Evolutionary conservation across 1,140 invertebrate genomes (phyloP).

Genomic region (Leptinotarsa undecemlineata): DNA sequence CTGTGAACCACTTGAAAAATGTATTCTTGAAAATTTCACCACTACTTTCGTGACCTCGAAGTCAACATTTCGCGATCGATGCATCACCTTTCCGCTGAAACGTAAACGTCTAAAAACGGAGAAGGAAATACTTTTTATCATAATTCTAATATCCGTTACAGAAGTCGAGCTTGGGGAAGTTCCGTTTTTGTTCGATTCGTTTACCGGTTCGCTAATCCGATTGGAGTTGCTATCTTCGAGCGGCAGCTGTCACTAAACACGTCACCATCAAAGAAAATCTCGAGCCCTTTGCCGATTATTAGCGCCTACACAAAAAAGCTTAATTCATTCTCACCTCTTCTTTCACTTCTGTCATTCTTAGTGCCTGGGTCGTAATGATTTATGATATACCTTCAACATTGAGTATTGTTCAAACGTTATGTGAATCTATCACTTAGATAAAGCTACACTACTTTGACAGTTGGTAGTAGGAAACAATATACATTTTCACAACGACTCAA

Average conservation of each 20-base stretch:
- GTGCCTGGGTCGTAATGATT: background rate
- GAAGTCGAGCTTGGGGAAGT: conserved; percentile 9
- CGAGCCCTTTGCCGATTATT: conserved; percentile 5
- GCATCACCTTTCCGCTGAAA: background rate
- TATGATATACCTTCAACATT: background rate
- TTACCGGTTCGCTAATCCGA: conserved; percentile 26
- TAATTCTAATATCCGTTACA: conserved; percentile 29
- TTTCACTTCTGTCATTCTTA: background rate
- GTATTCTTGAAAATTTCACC: too few relatives aligned
- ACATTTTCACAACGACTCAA: too few relatives aligned
- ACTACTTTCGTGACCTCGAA: too few relatives aligned
- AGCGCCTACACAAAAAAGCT: conserved; percentile 3
- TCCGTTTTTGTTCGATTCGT: conserved; percentile 28
- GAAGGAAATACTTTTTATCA: conserved; percentile 18
- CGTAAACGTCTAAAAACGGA: conserved; percentile 9
- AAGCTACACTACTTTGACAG: too few relatives aligned
- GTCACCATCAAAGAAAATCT: conserved; percentile 17
- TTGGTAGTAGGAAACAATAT: too few relatives aligned
- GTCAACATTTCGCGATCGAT: background rate
- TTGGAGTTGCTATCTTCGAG: conserved; percentile 20
- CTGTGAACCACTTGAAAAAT: too few relatives aligned
- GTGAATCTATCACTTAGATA: too few relatives aligned
- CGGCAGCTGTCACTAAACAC: conserved; percentile 23
- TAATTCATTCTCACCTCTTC: conserved; percentile 11
- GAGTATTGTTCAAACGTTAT: background rate